Evolutionary conservation across 2,888 invertebrate genomes (phyloP), one percentile per base, ranked within the genome.

Genomic region (Hydropsyche betteni): DNA sequence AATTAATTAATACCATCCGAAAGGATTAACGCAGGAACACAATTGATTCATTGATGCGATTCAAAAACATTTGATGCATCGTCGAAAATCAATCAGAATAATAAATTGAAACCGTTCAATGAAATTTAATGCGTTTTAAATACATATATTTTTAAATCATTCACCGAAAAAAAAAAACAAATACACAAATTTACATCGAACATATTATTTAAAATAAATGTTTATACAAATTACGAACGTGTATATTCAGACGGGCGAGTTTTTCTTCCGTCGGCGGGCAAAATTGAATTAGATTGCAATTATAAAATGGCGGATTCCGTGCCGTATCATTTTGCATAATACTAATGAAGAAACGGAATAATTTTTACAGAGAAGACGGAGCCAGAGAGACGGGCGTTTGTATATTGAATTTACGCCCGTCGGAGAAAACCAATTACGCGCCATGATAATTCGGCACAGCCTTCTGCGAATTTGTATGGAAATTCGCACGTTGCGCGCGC

Each of bases 251-350:
- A 44, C 7, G 10, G 44, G 12, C 34, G 64, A 64, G 64, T 64
- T 36, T 64, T 64, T 64, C 64, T 8, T 44, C 24, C 10, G 44
- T 36, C 69, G 10, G 16, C n/a, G 36, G 58, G 55, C 74, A 55
- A 74, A 74, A 74, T 74, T 53, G 69, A 74, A 74, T 74, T 74
- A 74, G 53, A 53, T 69, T 74, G 68, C 69, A 74, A 77, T 77
- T 77, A 77, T 75, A 70, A 74, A 74, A 75, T 75, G 73, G 77
- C 75, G 77, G 76, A 77, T 69, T 77, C 74, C 38, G 71, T 72
- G 72, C 73, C 75, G 75, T 71, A 75, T 75, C 69, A 71, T 71
- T 75, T 71, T 71, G 75, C 75, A 71, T 75, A 75, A 75, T 75
- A 58, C 75, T 75, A 75, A 75, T 72, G 75, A 75, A 71, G 71